Percentiles rank a stretch among this genome's conserved stretches.
phyloP scores from a whole-genome alignment of 2,888 invertebrate genomes.

The Ceriagrion tenellum region DNA sequence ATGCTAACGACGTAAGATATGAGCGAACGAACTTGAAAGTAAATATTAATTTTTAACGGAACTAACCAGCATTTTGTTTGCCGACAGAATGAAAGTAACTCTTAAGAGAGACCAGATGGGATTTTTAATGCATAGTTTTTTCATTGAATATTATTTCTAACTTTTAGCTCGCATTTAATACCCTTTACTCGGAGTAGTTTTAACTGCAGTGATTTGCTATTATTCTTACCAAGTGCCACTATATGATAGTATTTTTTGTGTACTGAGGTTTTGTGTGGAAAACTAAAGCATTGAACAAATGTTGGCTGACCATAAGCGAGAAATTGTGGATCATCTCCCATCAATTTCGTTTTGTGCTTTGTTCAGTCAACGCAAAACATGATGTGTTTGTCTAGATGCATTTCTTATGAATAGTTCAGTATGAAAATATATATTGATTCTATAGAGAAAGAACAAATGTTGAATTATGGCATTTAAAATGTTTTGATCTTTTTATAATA shows the following conservation, averaged over 20 bases:
- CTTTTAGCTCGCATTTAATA: background rate
- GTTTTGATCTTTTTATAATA: slow-evolving; percentile 40
- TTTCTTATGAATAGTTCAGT: background rate
- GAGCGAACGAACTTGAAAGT: background rate
- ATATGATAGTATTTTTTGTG: slow-evolving; percentile 39
- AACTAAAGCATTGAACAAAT: background rate
- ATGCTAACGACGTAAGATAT: background rate
- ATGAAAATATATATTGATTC: slow-evolving; percentile 37
- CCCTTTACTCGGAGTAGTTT: background rate
- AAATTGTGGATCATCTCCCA: slow-evolving; percentile 32
- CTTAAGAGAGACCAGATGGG: background rate
- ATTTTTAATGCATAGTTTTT: background rate
- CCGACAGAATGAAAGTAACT: background rate
- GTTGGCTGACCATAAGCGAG: background rate
- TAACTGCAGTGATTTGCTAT: background rate
- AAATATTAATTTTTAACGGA: background rate
- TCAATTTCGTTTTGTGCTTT: slow-evolving; percentile 43
- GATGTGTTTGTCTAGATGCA: slow-evolving; percentile 28
- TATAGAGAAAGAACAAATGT: slow-evolving; percentile 22
- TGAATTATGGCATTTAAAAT: slow-evolving; percentile 29
- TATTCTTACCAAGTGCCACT: slow-evolving; percentile 27
- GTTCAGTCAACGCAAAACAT: background rate
- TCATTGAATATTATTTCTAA: background rate
- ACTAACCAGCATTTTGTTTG: background rate
- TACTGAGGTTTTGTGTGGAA: slow-evolving; percentile 22